Evolutionary conservation across 2,888 invertebrate species (phyloP).

Genomic region (Hofmannophila pseudospretella): DNA sequence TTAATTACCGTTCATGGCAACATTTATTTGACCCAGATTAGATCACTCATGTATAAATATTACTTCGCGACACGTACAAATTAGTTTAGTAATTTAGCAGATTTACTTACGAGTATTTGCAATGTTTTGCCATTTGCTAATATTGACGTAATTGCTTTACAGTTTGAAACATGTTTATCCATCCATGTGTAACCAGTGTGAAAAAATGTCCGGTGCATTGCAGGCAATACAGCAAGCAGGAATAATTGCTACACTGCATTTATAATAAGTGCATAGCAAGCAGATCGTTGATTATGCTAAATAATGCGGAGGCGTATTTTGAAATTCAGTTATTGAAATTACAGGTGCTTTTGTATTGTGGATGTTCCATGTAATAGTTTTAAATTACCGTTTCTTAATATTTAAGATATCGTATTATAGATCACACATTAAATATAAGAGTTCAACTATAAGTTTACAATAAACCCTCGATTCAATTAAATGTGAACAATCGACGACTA

Average conservation of each 20-base stretch:
- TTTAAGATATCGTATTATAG: no score
- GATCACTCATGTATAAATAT: neutral
- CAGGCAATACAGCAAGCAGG: constrained; percentile 26
- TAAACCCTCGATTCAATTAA: no score
- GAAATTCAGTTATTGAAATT: constrained; percentile 17
- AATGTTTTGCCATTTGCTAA: neutral
- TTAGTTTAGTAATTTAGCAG: neutral
- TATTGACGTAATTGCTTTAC: no score
- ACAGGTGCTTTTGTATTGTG: constrained; percentile 13
- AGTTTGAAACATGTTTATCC: no score
- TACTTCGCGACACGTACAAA: neutral
- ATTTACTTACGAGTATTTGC: no score
- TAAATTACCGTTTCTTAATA: no score
- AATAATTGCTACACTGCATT: constrained; percentile 21
- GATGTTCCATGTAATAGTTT: no score
- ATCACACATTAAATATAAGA: no score
- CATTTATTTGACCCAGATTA: neutral
- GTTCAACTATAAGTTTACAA: no score
- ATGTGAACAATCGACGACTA: constrained; percentile 50
- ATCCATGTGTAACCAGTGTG: neutral
- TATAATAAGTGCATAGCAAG: constrained; percentile 29
- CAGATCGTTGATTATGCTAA: constrained; percentile 26
- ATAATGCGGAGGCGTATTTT: constrained; percentile 6
- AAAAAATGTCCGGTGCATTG: constrained; percentile 7
- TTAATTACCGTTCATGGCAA: neutral